Evolutionary conservation across 1,140 invertebrate species (phyloP), one percentile per base, ranked within the genome.

Genomic region (Drosophila virilis): DNA sequence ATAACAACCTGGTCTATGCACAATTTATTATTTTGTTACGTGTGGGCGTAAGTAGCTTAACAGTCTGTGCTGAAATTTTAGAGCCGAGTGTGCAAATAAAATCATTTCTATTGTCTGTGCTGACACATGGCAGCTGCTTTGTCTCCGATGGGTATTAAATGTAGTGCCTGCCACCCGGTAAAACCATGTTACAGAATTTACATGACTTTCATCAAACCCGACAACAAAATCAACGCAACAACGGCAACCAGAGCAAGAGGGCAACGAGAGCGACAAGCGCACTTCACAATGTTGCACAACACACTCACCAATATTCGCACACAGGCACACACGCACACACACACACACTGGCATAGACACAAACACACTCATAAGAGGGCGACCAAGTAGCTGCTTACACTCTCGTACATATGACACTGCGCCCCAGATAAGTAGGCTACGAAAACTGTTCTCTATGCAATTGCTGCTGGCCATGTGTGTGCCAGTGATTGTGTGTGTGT

Each of bases 341-440:
- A 51, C 9, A 51, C 59, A 62, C 3, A 0, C 3, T 0, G 5
- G 17, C 8, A 64, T 15, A 45, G 42, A 28, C 22, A 28, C 22
- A 28, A 28, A 28, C 50, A 57, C 15, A 17, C 8, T 50, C 17
- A 28, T 12, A 38, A 43, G 37, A 32, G 54, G 12, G 13, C 38
- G 32, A n/a, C 35, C 60, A 74, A 74, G 72, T 74, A 74, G 58
- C 69, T 72, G 58, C 55, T 64, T 75, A 58, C 54, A 38, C 32
- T 54, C 17, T 64, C 42, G 54, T 37, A 38, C 12, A 37, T 60
- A 51, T 74, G 72, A 88, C 78, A 86, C 78, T 79, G 80, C 73
- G 76, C 42, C 83, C 84, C 84, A 82, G 61, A 80, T 89, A 88
- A 88, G 83, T 89, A 88, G 83, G 83, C 84, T 83, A 88, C 83